Conservation (phyloP, 2,113 vertebrate genomes). For the Macrotis lagotis region DNA sequence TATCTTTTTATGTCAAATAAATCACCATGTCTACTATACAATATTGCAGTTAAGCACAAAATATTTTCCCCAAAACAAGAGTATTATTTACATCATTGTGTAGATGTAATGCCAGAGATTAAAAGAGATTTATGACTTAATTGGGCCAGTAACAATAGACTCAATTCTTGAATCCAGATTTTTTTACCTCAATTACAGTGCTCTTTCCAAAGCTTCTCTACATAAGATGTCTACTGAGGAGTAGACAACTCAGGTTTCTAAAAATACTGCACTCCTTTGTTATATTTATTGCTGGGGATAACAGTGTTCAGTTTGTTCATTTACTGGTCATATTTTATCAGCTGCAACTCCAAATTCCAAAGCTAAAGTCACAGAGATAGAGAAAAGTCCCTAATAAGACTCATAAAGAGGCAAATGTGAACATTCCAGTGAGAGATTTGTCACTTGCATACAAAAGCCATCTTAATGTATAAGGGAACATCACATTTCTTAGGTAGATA, state of each 20-base stretch:
- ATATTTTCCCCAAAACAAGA: not conserved
- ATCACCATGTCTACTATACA: not conserved
- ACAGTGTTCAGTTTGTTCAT: conserved; percentile 6
- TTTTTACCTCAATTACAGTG: not conserved
- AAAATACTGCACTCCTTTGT: conserved; percentile 35
- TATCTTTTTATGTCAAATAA: not conserved
- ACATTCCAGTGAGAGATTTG: conserved; percentile 64
- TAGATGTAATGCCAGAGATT: not conserved
- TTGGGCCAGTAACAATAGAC: not conserved
- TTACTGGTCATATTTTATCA: conserved; percentile 55
- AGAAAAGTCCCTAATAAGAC: conserved; percentile 42
- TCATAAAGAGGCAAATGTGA: not conserved
- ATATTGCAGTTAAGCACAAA: not conserved
- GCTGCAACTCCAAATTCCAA: conserved; percentile 15
- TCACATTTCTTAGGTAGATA: conserved; percentile 55
- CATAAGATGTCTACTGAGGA: not conserved
- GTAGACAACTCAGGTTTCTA: conserved; percentile 24
- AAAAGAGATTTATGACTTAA: not conserved
- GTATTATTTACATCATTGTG: not conserved
- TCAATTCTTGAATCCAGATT: not conserved
- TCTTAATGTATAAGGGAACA: conserved; percentile 59
- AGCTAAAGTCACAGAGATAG: conserved; percentile 12
- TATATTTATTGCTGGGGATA: conserved; percentile 20
- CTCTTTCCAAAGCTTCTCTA: not conserved
- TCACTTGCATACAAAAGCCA: conserved; percentile 56